These are phyloP conservation scores for Globodera rostochiensis DNA, from an alignment of 1,140 invertebrate species.

Conservation along the genomic window DNA sequence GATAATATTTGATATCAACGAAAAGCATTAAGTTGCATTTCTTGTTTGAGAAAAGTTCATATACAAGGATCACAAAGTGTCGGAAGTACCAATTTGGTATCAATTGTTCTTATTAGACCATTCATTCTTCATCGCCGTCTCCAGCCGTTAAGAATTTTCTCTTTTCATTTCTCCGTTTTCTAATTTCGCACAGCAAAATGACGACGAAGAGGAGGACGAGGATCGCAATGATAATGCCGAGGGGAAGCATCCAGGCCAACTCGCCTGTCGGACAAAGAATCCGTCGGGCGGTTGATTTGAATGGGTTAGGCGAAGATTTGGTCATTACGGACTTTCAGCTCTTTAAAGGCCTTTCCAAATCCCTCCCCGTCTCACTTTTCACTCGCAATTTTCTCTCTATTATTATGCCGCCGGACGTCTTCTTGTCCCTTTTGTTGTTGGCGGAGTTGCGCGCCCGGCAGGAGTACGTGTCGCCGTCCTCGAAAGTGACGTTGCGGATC, in stretches of 20 bases:
- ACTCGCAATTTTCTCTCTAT: conserved; percentile 40
- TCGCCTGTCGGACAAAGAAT: conserved; percentile 21
- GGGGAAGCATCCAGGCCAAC: conserved; percentile 41
- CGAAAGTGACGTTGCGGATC: conserved; percentile 41
- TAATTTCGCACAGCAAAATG: conserved; percentile 44
- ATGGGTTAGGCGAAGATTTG: too few relatives aligned
- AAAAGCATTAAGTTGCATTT: too few relatives aligned
- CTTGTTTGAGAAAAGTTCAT: too few relatives aligned
- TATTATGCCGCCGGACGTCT: conserved; percentile 12
- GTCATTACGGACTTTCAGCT: too few relatives aligned
- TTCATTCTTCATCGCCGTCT: conserved; percentile 30
- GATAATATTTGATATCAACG: too few relatives aligned
- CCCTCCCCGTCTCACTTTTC: conserved; percentile 33
- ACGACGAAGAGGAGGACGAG: conserved; percentile 34
- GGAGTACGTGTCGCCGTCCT: conserved; percentile 40
- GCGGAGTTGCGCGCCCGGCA: conserved; percentile 34
- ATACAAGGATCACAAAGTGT: too few relatives aligned
- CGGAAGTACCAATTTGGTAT: too few relatives aligned
- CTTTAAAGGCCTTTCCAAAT: too few relatives aligned
- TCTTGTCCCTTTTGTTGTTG: conserved; percentile 15
- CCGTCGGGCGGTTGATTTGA: too few relatives aligned
- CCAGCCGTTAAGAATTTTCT: conserved; percentile 25
- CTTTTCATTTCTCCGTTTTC: conserved; percentile 38
- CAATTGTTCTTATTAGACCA: too few relatives aligned
- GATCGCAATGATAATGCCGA: conserved; percentile 34